These are phyloP conservation scores for Candoia aspera DNA, from an alignment of 2,113 vertebrate genomes.

Conservation along the genomic window DNA sequence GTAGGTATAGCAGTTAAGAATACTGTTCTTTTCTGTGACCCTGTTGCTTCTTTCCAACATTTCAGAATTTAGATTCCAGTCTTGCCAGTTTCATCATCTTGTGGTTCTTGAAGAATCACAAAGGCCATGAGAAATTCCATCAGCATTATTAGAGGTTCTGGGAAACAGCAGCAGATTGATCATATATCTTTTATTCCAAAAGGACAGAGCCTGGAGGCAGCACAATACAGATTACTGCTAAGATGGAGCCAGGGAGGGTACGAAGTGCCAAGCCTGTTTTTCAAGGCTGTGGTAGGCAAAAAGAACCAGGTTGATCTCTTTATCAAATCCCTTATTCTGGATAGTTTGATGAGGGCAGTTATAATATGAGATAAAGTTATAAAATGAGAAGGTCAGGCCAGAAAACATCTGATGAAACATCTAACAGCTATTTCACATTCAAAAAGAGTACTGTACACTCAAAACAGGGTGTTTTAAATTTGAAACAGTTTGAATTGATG, in stretches of 20 bases:
- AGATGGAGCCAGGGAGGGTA: background rate
- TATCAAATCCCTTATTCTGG: background rate
- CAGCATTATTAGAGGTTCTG: slow-evolving; percentile 4
- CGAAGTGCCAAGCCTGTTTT: background rate
- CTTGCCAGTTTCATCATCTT: background rate
- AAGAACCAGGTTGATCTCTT: background rate
- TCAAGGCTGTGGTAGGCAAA: background rate
- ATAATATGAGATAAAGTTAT: background rate
- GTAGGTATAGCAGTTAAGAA: background rate
- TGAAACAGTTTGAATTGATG: background rate
- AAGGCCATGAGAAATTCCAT: background rate
- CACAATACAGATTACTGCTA: background rate
- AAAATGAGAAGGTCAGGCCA: background rate
- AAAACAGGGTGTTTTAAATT: background rate
- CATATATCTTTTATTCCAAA: background rate
- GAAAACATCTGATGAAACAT: background rate
- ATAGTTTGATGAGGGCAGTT: background rate
- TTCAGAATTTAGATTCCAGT: background rate
- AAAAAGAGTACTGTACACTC: background rate
- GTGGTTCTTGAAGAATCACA: slow-evolving; percentile 8
- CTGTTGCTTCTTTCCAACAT: background rate
- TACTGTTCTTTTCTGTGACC: background rate
- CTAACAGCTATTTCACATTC: background rate
- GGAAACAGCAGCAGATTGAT: slow-evolving; percentile 3
- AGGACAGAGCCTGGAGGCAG: background rate